Percentiles rank a stretch among this genome's conserved stretches.
Evolutionary conservation across 1,140 invertebrate genomes (phyloP).

Genomic region (Heliconius congener): DNA sequence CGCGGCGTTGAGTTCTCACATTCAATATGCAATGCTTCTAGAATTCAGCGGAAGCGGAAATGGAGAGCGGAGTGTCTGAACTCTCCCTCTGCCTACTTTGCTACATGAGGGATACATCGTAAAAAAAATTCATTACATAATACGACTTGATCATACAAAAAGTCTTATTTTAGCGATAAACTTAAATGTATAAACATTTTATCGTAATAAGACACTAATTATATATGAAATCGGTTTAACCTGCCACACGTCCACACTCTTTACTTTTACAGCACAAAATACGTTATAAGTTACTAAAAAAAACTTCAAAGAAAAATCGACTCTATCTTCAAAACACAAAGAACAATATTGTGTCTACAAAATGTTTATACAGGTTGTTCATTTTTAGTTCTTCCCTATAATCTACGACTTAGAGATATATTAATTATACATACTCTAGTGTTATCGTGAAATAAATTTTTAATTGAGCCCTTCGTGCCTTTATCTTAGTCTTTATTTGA

Average conservation of each 20-base stretch:
- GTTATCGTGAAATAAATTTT: slow-evolving; percentile 59
- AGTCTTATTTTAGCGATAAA: neutral
- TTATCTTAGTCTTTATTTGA: slow-evolving; percentile 58
- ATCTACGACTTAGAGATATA: slow-evolving; percentile 63
- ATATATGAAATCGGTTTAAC: slow-evolving; percentile 69
- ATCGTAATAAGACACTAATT: slow-evolving; percentile 65
- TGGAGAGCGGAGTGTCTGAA: no score
- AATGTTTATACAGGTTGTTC: neutral
- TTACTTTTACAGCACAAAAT: slow-evolving; percentile 1
- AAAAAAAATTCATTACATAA: no score
- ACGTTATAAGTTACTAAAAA: neutral
- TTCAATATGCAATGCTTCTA: no score
- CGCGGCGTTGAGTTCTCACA: no score
- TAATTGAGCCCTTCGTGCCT: slow-evolving; percentile 58
- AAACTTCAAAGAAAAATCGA: neutral
- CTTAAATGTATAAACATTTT: slow-evolving; percentile 38
- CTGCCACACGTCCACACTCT: slow-evolving; percentile 53
- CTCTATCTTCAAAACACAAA: neutral
- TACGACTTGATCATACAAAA: neutral
- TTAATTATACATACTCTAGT: slow-evolving; percentile 58
- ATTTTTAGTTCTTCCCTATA: slow-evolving; percentile 37
- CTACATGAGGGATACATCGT: no score
- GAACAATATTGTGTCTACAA: neutral
- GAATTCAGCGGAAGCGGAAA: no score
- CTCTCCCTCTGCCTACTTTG: no score